phyloP scores from a whole-genome alignment of 2,888 invertebrate species.

The Brenthis ino region DNA sequence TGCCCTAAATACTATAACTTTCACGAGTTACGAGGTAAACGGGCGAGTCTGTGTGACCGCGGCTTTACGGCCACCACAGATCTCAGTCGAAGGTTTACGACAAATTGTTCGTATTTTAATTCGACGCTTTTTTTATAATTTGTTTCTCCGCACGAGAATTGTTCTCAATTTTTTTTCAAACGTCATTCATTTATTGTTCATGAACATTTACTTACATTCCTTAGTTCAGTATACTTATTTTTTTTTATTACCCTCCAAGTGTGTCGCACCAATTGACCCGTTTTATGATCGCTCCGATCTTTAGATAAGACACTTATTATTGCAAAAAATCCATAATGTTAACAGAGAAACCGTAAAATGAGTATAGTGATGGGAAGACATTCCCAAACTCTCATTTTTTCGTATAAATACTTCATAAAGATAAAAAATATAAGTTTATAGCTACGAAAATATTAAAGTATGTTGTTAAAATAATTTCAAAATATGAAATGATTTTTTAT shows the following conservation, averaged over 20 bases:
- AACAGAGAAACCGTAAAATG: slow-evolving; percentile 22
- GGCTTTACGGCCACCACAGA: slow-evolving; percentile 53
- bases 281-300: slow-evolving; percentile 21
- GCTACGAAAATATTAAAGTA: slow-evolving; percentile 35
- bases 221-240: slow-evolving; percentile 2
- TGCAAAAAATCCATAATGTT: slow-evolving; percentile 12
- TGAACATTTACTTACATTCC: background rate
- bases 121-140: slow-evolving; percentile 27
- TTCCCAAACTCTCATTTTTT: slow-evolving; percentile 22
- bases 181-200: slow-evolving; percentile 9
- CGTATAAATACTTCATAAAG: slow-evolving; percentile 21
- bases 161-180: slow-evolving; percentile 9
- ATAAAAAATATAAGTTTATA: slow-evolving; percentile 34
- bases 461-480: slow-evolving; percentile 39
- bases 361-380: slow-evolving; percentile 23
- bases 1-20: slow-evolving; percentile 78
- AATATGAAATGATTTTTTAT: slow-evolving; percentile 39
- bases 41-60: slow-evolving; percentile 60
- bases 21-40: slow-evolving; percentile 70
- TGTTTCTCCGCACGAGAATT: background rate
- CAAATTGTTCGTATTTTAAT: slow-evolving; percentile 42
- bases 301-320: slow-evolving; percentile 23
- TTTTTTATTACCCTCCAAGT: slow-evolving; percentile 10
- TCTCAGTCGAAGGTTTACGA: slow-evolving; percentile 53
- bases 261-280: slow-evolving; percentile 22